Percentiles rank a stretch among this genome's conserved stretches.
These are phyloP conservation scores for Xanthorhoe spadicearia DNA, from an alignment of 2,888 invertebrate species.

Conservation along the genomic window DNA sequence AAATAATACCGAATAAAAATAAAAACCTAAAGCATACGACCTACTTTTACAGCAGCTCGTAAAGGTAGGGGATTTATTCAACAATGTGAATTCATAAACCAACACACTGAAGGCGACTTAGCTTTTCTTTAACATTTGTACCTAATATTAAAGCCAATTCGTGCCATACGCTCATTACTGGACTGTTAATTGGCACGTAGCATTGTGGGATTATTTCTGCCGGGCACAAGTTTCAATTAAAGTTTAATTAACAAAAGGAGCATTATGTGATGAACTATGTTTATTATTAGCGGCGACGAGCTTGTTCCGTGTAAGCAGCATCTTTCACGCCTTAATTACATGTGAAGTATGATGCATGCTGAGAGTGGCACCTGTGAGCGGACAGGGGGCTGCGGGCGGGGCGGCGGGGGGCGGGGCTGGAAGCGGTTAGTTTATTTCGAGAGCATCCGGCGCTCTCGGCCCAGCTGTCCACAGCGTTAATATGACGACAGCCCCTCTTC, in stretches of 20 bases:
- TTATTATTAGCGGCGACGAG: constrained; percentile 36
- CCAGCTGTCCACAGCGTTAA: constrained; percentile 78
- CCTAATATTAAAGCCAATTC: constrained; percentile 19
- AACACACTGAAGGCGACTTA: constrained; percentile 40
- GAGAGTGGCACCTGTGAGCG: constrained; percentile 63
- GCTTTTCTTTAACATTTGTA: constrained; percentile 39
- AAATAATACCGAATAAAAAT: constrained; percentile 30
- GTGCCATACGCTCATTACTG: constrained; percentile 31
- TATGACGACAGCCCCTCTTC: constrained; percentile 71
- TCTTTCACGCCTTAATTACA: constrained; percentile 64
- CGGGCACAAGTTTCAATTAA: constrained; percentile 29
- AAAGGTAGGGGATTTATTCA: constrained; percentile 43
- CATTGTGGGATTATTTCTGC: constrained; percentile 26
- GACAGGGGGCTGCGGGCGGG: constrained; percentile 21
- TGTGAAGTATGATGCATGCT: constrained; percentile 71
- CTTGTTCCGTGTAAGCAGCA: constrained; percentile 49
- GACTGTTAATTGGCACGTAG: constrained; percentile 33
- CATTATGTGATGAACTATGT: constrained; percentile 25
- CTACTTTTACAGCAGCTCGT: constrained; percentile 48
- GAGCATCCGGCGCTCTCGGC: constrained; percentile 76
- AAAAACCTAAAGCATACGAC: constrained; percentile 41
- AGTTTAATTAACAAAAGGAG: constrained; percentile 33
- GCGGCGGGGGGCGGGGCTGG: constrained; percentile 42
- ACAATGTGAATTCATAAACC: constrained; percentile 55
- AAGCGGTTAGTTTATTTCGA: constrained; percentile 71